These are phyloP conservation scores for Xestia ashworthii DNA, from an alignment of 2,888 invertebrate species.

Conservation along the genomic window DNA sequence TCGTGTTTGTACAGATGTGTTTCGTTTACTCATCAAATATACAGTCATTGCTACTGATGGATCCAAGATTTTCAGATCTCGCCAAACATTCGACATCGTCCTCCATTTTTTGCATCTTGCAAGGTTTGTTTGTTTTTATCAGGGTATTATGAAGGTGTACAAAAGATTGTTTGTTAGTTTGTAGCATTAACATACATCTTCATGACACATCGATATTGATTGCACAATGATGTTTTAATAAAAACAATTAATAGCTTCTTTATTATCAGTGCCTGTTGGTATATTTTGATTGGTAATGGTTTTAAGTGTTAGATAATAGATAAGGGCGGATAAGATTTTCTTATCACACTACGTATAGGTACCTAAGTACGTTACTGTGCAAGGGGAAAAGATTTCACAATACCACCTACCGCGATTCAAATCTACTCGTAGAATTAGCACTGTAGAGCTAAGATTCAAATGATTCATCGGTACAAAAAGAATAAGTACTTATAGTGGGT, in stretches of 20 bases:
- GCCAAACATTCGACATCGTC: constrained; percentile 71
- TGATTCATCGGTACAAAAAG: constrained; percentile 61
- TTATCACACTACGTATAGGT: not conserved
- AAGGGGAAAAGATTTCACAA: constrained; percentile 10
- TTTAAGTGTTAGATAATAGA: constrained; percentile 16
- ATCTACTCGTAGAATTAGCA: constrained; percentile 35
- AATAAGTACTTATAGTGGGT: not conserved
- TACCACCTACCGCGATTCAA: constrained; percentile 15
- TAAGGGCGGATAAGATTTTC: constrained; percentile 19
- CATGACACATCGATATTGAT: constrained; percentile 25
- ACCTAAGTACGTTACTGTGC: not conserved
- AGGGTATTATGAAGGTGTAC: constrained; percentile 4
- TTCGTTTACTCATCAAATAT: constrained; percentile 80
- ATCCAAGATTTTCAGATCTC: constrained; percentile 74
- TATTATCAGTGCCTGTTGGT: not conserved
- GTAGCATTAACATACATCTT: constrained; percentile 3
- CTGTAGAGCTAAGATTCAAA: constrained; percentile 29
- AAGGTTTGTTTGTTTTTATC: constrained; percentile 35
- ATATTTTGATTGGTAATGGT: constrained; percentile 9
- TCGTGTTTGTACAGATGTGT: constrained; percentile 79
- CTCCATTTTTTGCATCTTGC: constrained; percentile 70
- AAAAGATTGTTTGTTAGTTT: constrained; percentile 31
- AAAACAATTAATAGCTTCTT: constrained; percentile 15
- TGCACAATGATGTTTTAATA: constrained; percentile 26
- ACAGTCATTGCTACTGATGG: constrained; percentile 71